Evolutionary conservation across 2,113 vertebrate genomes (phyloP).

Genomic region (Corythoichthys intestinalis): DNA sequence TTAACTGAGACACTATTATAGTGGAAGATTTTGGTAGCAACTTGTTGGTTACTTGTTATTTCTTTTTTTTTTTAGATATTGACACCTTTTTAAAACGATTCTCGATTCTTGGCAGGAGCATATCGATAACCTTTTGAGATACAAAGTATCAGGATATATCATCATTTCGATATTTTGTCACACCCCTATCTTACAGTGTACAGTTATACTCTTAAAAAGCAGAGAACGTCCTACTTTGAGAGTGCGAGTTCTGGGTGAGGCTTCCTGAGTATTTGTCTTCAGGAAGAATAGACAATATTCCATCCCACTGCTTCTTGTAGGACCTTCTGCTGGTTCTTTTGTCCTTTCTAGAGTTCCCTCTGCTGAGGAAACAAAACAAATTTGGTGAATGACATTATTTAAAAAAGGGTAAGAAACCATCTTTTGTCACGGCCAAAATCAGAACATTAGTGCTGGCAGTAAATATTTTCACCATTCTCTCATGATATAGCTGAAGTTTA

Average conservation of each 20-base stretch:
- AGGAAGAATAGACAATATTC: slow-evolving; percentile 15
- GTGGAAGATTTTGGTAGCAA: too few relatives aligned
- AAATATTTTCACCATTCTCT: slow-evolving; percentile 23
- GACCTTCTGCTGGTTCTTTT: slow-evolving; percentile 7
- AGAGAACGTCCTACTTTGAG: slow-evolving; percentile 72
- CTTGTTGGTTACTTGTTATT: too few relatives aligned
- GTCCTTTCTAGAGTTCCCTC: not conserved
- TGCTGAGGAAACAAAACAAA: not conserved
- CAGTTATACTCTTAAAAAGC: too few relatives aligned
- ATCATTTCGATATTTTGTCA: too few relatives aligned
- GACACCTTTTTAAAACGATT: too few relatives aligned
- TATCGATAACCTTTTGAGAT: too few relatives aligned
- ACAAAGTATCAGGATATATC: too few relatives aligned
- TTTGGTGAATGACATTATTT: not conserved
- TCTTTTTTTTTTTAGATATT: too few relatives aligned
- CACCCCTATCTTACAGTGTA: too few relatives aligned
- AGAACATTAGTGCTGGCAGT: slow-evolving; percentile 8
- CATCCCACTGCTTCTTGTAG: not conserved
- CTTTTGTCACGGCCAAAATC: not conserved
- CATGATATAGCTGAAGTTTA: slow-evolving; percentile 32
- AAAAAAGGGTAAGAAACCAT: not conserved
- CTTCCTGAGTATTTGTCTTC: slow-evolving; percentile 21
- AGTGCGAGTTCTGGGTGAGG: slow-evolving; percentile 52
- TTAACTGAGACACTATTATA: too few relatives aligned
- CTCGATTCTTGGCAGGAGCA: too few relatives aligned